Base-by-base conservation (phyloP, 2,888 invertebrate species). In the Synergus itoensis region DNA sequence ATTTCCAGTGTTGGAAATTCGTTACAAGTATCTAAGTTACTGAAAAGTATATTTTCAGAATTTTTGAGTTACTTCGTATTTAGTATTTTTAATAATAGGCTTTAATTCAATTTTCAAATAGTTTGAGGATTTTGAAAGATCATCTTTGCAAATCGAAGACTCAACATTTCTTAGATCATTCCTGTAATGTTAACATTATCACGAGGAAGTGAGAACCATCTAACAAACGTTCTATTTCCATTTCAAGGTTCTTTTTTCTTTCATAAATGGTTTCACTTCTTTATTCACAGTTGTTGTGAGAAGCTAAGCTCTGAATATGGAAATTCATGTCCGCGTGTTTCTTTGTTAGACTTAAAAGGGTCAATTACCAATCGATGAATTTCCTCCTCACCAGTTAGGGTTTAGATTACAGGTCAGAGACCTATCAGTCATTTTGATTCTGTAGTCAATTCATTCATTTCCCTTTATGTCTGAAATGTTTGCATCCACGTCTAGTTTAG, bases 401-500 rank as follows among this genome's bases (percentile, higher is more conserved):
- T 45, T 21, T 21, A 8, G 14, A 69, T 69, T 69, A 28, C 21
- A 69, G 69, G 69, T 7, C 45, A 16, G 69, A 69, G 9, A 48
- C 28, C 69, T 14, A 69, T 69, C 69, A 48, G 69, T 69, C 69
- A 65, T 18, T 65, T 28, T 43, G 45, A 69, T 69, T 69, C 14
- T 28, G 43, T 21, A 69, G 48, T 69, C 69, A 48, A 69, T 69
- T 69, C 9, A 69, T 48, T 48, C 45, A 28, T 21, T 28, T 28
- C 43, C 48, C 43, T 69, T 48, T 28, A 18, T 21, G 69, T 69
- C 16, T 60, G n/a, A 53, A 53, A 53, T 53, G 60, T 60, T 12
- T 28, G 4, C 60, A 60, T 28, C 21, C 5, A 60, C 67, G 45
- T 21, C 67, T 11, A 12, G 43, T 69, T 48, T 69, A 16, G 1